A percentile compares a stretch with the other conserved stretches of the same genome.
Conservation (phyloP, 2,113 vertebrate genomes). For the Euleptes europaea region DNA sequence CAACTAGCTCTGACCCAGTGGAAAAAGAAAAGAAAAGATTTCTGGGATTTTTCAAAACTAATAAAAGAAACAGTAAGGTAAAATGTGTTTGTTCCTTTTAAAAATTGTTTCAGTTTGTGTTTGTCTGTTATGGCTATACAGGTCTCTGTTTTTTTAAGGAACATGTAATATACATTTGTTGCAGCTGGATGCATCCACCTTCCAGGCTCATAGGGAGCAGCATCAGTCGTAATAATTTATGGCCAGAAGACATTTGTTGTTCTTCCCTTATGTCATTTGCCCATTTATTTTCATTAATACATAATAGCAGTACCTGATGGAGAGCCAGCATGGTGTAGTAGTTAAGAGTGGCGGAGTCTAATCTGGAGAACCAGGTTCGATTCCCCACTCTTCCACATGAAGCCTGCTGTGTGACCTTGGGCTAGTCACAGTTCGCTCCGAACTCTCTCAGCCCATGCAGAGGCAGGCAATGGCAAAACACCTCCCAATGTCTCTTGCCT, state of each 20-base stretch:
- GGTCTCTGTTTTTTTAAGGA: no score
- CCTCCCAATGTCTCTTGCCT: no score
- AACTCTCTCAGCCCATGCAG: no score
- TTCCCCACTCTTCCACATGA: no score
- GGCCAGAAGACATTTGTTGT: no score
- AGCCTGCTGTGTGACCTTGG: no score
- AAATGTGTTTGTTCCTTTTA: neutral
- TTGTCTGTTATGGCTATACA: neutral
- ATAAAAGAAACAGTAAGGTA: slow-evolving; percentile 86
- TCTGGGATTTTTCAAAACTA: slow-evolving; percentile 87
- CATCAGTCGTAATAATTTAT: neutral
- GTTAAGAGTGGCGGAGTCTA: no score
- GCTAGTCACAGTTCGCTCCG: no score
- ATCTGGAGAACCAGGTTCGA: no score
- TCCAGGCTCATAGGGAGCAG: neutral
- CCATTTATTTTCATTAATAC: no score
- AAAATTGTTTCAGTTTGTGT: neutral
- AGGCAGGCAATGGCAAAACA: no score
- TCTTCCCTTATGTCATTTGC: neutral
- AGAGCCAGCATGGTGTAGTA: no score
- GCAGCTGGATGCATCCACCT: neutral
- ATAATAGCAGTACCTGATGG: neutral
- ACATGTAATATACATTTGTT: neutral
- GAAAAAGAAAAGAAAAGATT: slow-evolving; percentile 87
- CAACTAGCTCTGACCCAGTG: slow-evolving; percentile 72